Evolutionary conservation across 2,797 vertebrate species (phyloP).

Genomic region (Helostoma temminkii): DNA sequence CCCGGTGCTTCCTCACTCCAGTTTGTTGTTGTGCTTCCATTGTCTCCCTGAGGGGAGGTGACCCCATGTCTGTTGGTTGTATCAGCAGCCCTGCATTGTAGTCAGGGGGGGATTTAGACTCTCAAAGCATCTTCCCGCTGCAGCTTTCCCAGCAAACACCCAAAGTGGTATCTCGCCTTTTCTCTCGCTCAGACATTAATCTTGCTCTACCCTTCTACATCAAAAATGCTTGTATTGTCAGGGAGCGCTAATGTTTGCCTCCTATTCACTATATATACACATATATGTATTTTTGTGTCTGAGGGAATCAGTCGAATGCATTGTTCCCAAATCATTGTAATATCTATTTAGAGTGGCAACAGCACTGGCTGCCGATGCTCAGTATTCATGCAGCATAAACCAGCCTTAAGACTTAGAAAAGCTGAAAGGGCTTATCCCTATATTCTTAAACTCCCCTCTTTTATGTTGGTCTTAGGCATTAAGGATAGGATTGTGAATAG

Average conservation of each 20-base stretch:
- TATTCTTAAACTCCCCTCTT: slow-evolving; percentile 90
- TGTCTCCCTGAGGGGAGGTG: slow-evolving; percentile 86
- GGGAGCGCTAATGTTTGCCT: slow-evolving; percentile 85
- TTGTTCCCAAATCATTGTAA: slow-evolving; percentile 92
- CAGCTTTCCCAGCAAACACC: slow-evolving; percentile 85
- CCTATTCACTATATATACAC: slow-evolving; percentile 86
- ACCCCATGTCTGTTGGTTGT: slow-evolving; percentile 87
- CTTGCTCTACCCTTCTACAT: slow-evolving; percentile 86
- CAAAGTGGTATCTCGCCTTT: slow-evolving; percentile 85
- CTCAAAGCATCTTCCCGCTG: slow-evolving; percentile 86
- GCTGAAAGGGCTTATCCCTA: slow-evolving; percentile 90
- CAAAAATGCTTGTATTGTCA: slow-evolving; percentile 85
- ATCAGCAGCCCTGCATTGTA: slow-evolving; percentile 86
- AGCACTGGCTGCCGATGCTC: slow-evolving; percentile 85
- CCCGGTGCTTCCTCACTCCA: slow-evolving; percentile 67
- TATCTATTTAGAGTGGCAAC: slow-evolving; percentile 91
- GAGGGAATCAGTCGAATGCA: slow-evolving; percentile 84
- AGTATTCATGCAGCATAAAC: slow-evolving; percentile 88
- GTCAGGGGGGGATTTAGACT: slow-evolving; percentile 86
- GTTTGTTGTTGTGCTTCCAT: slow-evolving; percentile 80
- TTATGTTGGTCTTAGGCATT: slow-evolving; percentile 91
- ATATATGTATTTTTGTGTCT: slow-evolving; percentile 87
- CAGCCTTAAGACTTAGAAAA: slow-evolving; percentile 89
- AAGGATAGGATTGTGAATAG: slow-evolving; percentile 90
- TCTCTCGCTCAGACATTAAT: slow-evolving; percentile 88